Evolutionary conservation across 2,113 vertebrate species (phyloP).

Genomic region (Muntiacus muntjak): DNA sequence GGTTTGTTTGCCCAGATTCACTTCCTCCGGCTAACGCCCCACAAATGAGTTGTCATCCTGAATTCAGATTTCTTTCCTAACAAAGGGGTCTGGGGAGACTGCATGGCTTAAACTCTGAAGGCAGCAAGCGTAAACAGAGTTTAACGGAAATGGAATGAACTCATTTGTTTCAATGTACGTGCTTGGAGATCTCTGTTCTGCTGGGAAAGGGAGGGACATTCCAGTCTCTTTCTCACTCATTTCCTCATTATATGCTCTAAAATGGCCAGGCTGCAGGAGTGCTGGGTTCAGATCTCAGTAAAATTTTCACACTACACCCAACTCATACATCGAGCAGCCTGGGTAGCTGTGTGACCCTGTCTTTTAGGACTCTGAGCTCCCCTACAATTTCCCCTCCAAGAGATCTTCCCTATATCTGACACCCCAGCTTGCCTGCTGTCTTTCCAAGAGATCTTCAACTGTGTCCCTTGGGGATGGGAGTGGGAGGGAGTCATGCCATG

Average conservation of each 20-base stretch:
- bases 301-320: background rate
- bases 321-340: accelerated
- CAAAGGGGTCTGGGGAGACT: background rate
- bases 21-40: conserved; percentile 49
- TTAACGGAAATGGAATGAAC: background rate
- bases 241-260: background rate
- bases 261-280: background rate
- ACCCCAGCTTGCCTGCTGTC: background rate
- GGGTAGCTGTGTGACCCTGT: background rate
- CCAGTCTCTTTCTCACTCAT: background rate
- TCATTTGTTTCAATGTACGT: background rate
- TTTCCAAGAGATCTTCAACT: background rate
- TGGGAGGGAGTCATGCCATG: background rate
- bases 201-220: background rate
- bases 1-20: conserved; percentile 50
- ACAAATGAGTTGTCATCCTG: conserved; percentile 1
- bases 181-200: conserved; percentile 43
- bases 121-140: background rate
- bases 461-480: background rate
- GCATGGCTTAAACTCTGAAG: background rate
- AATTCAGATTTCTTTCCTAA: background rate
- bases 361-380: background rate
- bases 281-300: background rate
- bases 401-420: background rate
- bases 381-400: background rate